A percentile compares a stretch with the other conserved stretches of the same genome.
These are phyloP conservation scores for Ormyrus nitidulus DNA, from an alignment of 2,888 invertebrate species.

Conservation along the genomic window DNA sequence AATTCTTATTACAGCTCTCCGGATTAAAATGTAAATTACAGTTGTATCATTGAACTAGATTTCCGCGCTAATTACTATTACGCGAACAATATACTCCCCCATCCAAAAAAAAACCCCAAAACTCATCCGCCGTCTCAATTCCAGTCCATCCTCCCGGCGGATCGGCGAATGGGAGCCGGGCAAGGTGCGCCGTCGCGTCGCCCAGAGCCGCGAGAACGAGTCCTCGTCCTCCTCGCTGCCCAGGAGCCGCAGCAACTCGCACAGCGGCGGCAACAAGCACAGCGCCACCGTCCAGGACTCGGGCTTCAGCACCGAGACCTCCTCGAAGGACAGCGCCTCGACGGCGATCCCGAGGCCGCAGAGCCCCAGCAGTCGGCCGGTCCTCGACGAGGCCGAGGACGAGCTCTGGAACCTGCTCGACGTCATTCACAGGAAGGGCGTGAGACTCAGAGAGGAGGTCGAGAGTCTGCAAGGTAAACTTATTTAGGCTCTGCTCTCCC, in stretches of 20 bases:
- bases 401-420: conserved; percentile 91
- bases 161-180: conserved; percentile 85
- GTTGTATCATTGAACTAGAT: too few relatives aligned
- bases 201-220: conserved; percentile 61
- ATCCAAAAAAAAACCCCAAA: background rate
- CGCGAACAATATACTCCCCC: too few relatives aligned
- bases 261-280: conserved; percentile 80
- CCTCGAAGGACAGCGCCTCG: conserved; percentile 86
- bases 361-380: conserved; percentile 69
- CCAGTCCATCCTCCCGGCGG: conserved; percentile 74
- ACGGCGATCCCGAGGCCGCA: conserved; percentile 76
- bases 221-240: conserved; percentile 76
- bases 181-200: conserved; percentile 81
- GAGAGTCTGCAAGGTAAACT: conserved; percentile 79
- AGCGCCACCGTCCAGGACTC: conserved; percentile 86
- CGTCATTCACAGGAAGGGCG: conserved; percentile 88
- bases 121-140: background rate
- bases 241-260: conserved; percentile 81
- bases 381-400: conserved; percentile 81
- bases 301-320: conserved; percentile 93
- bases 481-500: too few relatives aligned
- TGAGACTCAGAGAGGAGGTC: conserved; percentile 83
- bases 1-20: too few relatives aligned
- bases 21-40: too few relatives aligned
- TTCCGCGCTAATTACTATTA: too few relatives aligned